A percentile compares a stretch with the other conserved stretches of the same genome.
Evolutionary conservation across 2,888 invertebrate genomes (phyloP).

Genomic region (Campoplex capitator): DNA sequence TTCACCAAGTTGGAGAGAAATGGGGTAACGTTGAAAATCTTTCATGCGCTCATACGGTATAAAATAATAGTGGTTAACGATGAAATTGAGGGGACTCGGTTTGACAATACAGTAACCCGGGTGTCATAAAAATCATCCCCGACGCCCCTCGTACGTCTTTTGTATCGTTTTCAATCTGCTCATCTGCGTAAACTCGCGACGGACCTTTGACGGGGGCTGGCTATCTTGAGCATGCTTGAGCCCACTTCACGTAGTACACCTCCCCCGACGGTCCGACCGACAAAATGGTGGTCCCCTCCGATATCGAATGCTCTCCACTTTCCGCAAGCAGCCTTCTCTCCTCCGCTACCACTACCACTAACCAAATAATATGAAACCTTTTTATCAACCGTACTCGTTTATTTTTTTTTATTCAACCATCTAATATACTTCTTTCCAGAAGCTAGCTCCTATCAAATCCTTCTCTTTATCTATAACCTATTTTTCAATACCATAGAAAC

Average conservation of each 20-base stretch:
- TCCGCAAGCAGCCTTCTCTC: conserved; percentile 75
- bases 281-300: conserved; percentile 85
- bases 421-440: conserved; percentile 38
- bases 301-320: conserved; percentile 79
- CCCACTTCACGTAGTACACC: conserved; percentile 83
- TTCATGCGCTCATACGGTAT: conserved; percentile 81
- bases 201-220: conserved; percentile 77
- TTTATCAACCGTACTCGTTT: background rate
- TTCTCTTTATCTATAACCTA: conserved; percentile 78
- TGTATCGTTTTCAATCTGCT: conserved; percentile 17
- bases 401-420: conserved; percentile 64
- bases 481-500: conserved; percentile 71
- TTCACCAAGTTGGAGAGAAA: conserved; percentile 82
- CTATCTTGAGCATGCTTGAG: conserved; percentile 83
- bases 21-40: conserved; percentile 84
- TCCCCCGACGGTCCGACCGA: conserved; percentile 85
- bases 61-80: conserved; percentile 72
- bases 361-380: background rate
- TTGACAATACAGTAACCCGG: background rate
- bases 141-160: conserved; percentile 17
- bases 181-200: conserved; percentile 69
- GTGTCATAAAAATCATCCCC: conserved; percentile 4
- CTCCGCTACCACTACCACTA: conserved; percentile 19
- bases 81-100: background rate
- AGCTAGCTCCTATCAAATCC: conserved; percentile 28